A percentile compares a stretch with the other conserved stretches of the same genome.
These are phyloP conservation scores for Mellivora capensis DNA, from an alignment of 2,113 vertebrate species.

Conservation along the genomic window DNA sequence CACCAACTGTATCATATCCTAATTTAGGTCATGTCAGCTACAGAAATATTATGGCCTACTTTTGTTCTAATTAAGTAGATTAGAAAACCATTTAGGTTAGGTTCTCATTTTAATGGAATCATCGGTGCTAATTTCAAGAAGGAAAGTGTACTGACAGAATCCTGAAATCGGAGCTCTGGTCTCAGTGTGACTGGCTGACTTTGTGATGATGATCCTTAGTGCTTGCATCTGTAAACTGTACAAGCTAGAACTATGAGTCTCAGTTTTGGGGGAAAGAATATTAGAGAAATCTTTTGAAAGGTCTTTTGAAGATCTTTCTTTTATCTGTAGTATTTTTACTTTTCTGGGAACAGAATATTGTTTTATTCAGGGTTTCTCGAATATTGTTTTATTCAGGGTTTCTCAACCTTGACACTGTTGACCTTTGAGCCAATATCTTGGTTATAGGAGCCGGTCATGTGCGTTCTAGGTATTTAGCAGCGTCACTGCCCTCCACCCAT, in stretches of 20 bases:
- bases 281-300: neutral
- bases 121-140: neutral
- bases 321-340: neutral
- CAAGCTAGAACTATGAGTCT: neutral
- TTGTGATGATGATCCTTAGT: neutral
- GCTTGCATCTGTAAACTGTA: neutral
- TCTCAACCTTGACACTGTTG: neutral
- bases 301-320: neutral
- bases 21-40: neutral
- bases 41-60: neutral
- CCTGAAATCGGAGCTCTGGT: neutral
- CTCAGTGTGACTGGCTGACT: neutral
- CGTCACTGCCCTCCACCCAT: neutral
- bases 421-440: neutral
- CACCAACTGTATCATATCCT: neutral
- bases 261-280: neutral
- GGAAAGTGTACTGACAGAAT: neutral
- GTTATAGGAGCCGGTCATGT: neutral
- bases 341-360: neutral
- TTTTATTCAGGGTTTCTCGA: neutral
- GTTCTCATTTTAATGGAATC: neutral
- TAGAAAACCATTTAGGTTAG: neutral
- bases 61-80: neutral
- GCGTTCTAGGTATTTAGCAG: too few relatives aligned
- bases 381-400: neutral